These are phyloP conservation scores for Eulemur macaco DNA, from an alignment of 2,113 vertebrate species.

Conservation along the genomic window DNA sequence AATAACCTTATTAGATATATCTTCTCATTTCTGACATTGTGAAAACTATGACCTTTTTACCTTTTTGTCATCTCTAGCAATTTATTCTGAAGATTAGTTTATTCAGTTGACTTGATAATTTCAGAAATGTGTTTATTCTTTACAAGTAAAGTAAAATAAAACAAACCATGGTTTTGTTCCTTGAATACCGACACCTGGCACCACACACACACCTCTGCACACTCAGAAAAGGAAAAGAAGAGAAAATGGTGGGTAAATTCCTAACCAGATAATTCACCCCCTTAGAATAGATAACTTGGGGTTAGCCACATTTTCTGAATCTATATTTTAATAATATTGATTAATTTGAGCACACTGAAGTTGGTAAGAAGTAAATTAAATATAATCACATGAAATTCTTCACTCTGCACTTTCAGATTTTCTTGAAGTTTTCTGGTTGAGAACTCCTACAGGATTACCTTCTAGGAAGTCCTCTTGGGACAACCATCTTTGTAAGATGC, in stretches of 20 bases:
- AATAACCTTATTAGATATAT: neutral
- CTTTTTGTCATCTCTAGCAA: neutral
- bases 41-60: neutral
- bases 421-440: neutral
- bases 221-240: neutral
- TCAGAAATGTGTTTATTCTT: neutral
- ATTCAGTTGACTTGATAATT: neutral
- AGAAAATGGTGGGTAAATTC: neutral
- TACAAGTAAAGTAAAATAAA: conserved; percentile 23
- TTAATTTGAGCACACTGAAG: neutral
- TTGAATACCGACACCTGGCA: neutral
- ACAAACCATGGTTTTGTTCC: neutral
- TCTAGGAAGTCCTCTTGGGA: conserved; percentile 10
- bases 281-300: neutral
- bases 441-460: neutral
- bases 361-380: neutral
- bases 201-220: neutral
- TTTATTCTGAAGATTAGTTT: conserved; percentile 37
- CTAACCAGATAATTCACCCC: conserved; percentile 9
- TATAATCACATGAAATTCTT: neutral
- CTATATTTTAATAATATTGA: neutral
- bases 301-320: neutral
- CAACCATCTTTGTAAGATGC: neutral
- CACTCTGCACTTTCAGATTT: neutral
- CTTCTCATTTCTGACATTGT: neutral